phyloP scores from a whole-genome alignment of 1,140 invertebrate species.

The Drosophila albomicans region DNA sequence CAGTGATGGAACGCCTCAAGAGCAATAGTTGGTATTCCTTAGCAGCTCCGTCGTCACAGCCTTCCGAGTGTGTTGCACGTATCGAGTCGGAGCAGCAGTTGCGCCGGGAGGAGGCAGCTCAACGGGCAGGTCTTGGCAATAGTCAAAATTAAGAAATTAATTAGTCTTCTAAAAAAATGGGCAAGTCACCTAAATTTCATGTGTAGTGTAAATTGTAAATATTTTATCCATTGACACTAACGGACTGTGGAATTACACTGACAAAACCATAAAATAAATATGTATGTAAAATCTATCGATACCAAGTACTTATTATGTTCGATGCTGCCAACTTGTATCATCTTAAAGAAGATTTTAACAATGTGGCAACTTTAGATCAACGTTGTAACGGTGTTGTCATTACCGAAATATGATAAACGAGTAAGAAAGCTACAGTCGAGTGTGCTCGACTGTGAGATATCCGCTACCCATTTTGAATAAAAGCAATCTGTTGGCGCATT shows the following conservation, averaged over 20 bases:
- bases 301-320: too few species aligned
- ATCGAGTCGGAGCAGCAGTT: constrained; percentile 41
- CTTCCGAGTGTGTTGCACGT: constrained; percentile 49
- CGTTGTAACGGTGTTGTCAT: too few species aligned
- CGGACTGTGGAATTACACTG: constrained; percentile 5
- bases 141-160: constrained; percentile 5
- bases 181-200: background rate
- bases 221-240: constrained; percentile 1
- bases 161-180: background rate
- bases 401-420: too few species aligned
- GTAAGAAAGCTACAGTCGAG: too few species aligned
- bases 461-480: too few species aligned
- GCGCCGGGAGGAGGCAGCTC: constrained; percentile 33
- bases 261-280: background rate
- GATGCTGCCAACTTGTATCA: too few species aligned
- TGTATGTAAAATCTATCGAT: background rate
- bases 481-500: too few species aligned
- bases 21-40: constrained; percentile 37
- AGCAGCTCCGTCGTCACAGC: background rate
- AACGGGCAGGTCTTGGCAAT: background rate
- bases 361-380: too few species aligned
- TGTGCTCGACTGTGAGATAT: too few species aligned
- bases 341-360: too few species aligned
- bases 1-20: constrained; percentile 82
- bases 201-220: constrained; percentile 13